Evolutionary conservation across 92 coral and sea anemone species (phyloP).

Genomic region (Pocillopora grandis): DNA sequence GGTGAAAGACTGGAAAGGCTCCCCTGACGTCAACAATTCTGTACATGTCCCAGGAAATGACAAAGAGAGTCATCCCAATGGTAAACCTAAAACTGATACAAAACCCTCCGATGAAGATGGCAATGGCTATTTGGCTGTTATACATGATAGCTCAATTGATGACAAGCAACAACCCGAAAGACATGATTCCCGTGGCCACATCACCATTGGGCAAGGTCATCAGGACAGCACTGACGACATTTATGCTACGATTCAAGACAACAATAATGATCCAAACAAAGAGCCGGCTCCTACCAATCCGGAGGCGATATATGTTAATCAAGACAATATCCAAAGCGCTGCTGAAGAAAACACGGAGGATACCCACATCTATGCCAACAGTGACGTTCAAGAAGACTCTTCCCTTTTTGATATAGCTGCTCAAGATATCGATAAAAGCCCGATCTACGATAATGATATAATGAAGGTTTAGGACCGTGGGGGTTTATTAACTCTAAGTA

Average conservation of each 20-base stretch:
- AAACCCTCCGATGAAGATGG: neutral
- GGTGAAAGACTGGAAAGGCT: neutral
- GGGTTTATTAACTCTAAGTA: too few relatives aligned
- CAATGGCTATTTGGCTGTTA: neutral
- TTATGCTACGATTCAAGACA: neutral
- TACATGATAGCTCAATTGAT: neutral
- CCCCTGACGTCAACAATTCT: neutral
- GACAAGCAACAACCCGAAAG: neutral
- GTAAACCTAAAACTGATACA: neutral
- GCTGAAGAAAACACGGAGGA: neutral
- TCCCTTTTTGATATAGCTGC: neutral
- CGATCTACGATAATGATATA: conserved; percentile 12
- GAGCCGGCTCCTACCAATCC: neutral
- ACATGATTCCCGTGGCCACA: neutral
- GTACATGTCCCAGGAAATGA: neutral
- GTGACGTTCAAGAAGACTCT: neutral
- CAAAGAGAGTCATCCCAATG: neutral
- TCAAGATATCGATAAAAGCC: neutral
- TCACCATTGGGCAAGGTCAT: neutral
- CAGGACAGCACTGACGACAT: neutral
- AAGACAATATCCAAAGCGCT: neutral
- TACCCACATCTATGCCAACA: neutral
- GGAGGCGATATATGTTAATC: conserved; percentile 2
- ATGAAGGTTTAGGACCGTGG: neutral
- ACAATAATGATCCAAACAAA: neutral